Conservation (phyloP, 2,888 invertebrate species). For the Lacanobia oleracea region DNA sequence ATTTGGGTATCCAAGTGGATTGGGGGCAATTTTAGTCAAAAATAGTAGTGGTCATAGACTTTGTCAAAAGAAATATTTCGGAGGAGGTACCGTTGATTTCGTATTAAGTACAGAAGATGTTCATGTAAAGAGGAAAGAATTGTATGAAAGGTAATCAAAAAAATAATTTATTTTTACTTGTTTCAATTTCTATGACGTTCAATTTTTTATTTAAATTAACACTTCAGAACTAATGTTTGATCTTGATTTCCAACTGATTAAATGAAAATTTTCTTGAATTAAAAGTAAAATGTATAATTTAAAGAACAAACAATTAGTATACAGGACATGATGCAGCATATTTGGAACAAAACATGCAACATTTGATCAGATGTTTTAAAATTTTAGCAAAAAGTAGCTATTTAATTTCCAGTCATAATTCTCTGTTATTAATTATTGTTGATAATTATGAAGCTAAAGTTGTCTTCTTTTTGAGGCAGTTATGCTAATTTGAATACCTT, state of each 20-base stretch:
- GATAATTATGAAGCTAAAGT: background rate
- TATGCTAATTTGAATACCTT: slow-evolving; percentile 47
- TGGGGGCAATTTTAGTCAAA: slow-evolving; percentile 96
- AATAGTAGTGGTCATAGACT: slow-evolving; percentile 91
- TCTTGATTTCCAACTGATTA: background rate
- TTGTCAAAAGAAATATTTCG: slow-evolving; percentile 94
- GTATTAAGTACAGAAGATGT: slow-evolving; percentile 93
- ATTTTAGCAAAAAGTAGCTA: background rate
- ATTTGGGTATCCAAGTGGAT: slow-evolving; percentile 98
- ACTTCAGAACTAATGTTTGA: background rate
- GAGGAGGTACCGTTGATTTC: slow-evolving; percentile 98
- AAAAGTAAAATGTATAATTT: background rate
- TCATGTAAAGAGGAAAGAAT: slow-evolving; percentile 92
- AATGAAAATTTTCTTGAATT: background rate
- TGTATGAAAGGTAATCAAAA: slow-evolving; percentile 93
- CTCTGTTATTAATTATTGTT: too few species aligned
- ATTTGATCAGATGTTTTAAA: slow-evolving; percentile 43
- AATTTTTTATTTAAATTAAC: background rate
- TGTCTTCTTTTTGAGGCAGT: background rate
- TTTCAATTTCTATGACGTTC: too few species aligned
- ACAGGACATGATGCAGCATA: slow-evolving; percentile 35
- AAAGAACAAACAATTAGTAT: background rate
- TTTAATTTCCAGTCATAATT: background rate
- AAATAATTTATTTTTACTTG: background rate
- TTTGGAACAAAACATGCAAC: slow-evolving; percentile 16